Percentiles rank a stretch among this genome's conserved stretches.
Evolutionary conservation across 2,888 invertebrate species (phyloP).

Genomic region (Eudasyphora cyanicolor): DNA sequence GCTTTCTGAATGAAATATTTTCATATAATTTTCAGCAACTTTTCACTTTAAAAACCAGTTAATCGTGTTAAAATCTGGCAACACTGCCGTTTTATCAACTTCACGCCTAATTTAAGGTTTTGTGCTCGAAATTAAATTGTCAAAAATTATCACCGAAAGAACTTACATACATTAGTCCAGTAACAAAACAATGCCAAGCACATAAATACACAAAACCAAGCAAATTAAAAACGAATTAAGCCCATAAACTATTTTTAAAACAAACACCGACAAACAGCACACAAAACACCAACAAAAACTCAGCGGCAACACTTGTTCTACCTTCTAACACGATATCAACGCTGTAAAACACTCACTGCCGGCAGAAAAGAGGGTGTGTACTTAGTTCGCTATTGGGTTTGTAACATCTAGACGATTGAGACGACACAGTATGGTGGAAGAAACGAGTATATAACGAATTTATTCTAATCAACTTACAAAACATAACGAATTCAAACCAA

Average conservation of each 20-base stretch:
- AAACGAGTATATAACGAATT: no score
- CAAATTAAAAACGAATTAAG: slow-evolving; percentile 1
- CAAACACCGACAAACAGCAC: neutral
- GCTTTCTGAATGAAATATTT: no score
- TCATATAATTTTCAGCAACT: no score
- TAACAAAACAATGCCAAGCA: neutral
- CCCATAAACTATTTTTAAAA: neutral
- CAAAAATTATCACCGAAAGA: neutral
- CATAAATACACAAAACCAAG: neutral
- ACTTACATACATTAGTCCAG: no score
- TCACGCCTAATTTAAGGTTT: neutral
- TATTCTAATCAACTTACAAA: no score
- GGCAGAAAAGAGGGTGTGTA: no score
- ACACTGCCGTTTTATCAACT: neutral
- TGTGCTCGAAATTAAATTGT: neutral
- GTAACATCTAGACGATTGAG: neutral
- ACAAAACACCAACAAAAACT: neutral
- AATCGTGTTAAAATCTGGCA: neutral
- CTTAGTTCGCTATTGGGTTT: neutral
- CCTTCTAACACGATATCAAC: no score
- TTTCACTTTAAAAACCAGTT: no score
- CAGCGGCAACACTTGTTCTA: neutral
- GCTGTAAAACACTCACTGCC: neutral
- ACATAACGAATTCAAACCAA: no score
- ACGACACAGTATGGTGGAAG: no score